Evolutionary conservation across 2,797 vertebrate genomes (phyloP).

Genomic region (Smutsia temminckii): DNA sequence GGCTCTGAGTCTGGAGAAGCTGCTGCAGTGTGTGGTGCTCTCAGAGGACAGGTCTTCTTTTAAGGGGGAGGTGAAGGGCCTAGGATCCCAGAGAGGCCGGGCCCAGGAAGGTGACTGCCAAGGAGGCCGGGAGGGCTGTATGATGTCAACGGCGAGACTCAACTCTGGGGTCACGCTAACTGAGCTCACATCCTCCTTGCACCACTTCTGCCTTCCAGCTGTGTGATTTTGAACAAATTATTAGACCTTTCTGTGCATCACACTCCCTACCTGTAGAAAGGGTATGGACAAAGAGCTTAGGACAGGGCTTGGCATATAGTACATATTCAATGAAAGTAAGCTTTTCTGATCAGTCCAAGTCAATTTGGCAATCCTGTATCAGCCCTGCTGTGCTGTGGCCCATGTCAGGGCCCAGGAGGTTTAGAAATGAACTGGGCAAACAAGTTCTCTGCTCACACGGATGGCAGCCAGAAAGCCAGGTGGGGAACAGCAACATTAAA

Average conservation of each 20-base stretch:
- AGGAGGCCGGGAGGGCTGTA: neutral
- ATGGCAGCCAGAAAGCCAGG: neutral
- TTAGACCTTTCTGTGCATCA: neutral
- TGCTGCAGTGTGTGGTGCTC: neutral
- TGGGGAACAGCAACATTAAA: neutral
- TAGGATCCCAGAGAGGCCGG: neutral
- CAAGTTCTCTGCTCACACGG: neutral
- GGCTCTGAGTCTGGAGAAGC: neutral
- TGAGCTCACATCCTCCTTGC: neutral
- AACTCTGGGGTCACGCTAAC: neutral
- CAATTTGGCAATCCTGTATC: neutral
- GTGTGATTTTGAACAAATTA: neutral
- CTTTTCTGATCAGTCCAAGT: neutral
- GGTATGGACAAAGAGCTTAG: neutral
- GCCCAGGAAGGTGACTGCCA: no score
- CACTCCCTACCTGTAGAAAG: neutral
- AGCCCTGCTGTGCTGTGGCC: neutral
- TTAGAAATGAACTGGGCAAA: neutral
- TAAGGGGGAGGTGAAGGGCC: neutral
- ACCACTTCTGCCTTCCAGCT: neutral
- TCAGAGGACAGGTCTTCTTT: neutral
- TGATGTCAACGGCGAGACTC: neutral
- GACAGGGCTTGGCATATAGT: neutral
- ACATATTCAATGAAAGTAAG: neutral
- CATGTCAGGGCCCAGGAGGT: neutral